Conservation (phyloP, 53 echinoderm and acorn worm genomes). For the Paracentrotus lividus region DNA sequence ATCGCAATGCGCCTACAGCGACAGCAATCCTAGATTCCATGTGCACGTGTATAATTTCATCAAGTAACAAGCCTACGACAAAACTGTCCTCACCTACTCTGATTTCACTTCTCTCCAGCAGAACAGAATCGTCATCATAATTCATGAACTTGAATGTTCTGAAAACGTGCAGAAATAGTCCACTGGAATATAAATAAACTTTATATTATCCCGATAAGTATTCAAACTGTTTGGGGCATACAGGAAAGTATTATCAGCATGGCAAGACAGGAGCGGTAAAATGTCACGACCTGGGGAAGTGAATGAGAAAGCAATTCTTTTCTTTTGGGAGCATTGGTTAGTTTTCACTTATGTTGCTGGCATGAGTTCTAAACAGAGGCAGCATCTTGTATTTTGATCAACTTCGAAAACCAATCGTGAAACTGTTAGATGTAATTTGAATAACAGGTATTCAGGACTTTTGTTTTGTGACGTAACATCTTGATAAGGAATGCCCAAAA, state of each 20-base stretch:
- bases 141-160: background rate
- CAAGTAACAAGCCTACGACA: slow-evolving; percentile 16
- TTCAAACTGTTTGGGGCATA: background rate
- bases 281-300: background rate
- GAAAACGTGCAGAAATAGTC: slow-evolving; percentile 22
- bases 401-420: background rate
- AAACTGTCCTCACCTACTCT: slow-evolving; percentile 22
- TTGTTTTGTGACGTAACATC: background rate
- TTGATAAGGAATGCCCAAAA: background rate
- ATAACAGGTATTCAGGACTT: background rate
- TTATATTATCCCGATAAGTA: background rate
- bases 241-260: too few species aligned
- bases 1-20: slow-evolving; percentile 60
- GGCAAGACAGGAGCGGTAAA: background rate
- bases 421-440: background rate
- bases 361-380: background rate
- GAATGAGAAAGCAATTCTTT: background rate
- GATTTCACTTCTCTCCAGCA: background rate
- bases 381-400: background rate
- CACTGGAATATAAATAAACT: background rate
- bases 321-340: background rate
- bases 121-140: slow-evolving; percentile 22
- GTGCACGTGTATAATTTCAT: slow-evolving; percentile 55
- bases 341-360: too few species aligned
- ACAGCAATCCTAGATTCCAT: slow-evolving; percentile 36